These are phyloP conservation scores for Lingula anatina DNA, from an alignment of 2,888 invertebrate species.

Conservation along the genomic window DNA sequence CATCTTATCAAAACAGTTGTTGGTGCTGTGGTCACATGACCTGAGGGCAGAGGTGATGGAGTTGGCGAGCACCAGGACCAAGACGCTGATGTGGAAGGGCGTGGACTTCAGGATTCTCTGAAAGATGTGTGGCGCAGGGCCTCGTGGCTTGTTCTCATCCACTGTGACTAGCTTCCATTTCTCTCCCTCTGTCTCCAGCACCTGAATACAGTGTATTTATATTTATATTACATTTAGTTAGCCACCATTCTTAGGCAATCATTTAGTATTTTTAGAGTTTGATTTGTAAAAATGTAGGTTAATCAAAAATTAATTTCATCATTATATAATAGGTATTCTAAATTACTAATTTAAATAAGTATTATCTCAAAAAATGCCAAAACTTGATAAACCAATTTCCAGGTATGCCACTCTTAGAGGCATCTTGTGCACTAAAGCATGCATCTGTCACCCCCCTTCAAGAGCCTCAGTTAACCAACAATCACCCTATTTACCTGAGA, in stretches of 20 bases:
- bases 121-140: conserved; percentile 47
- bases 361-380: no score
- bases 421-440: no score
- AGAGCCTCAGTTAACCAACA: no score
- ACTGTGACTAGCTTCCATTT: conserved; percentile 95
- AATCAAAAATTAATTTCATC: no score
- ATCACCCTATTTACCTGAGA: conserved; percentile 89
- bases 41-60: conserved; percentile 94
- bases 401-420: no score
- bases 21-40: conserved; percentile 50
- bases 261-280: no score
- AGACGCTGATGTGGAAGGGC: conserved; percentile 85
- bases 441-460: no score
- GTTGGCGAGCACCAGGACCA: conserved; percentile 91
- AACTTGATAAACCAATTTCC: no score
- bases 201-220: conserved; percentile 42
- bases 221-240: neutral
- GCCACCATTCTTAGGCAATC: neutral
- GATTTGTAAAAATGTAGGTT: no score
- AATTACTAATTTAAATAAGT: no score
- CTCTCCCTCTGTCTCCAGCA: conserved; percentile 82
- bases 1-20: conserved; percentile 68
- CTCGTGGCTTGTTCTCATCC: conserved; percentile 90
- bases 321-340: no score
- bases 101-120: conserved; percentile 69